phyloP scores from a whole-genome alignment of 1,140 invertebrate genomes.

The Lamellibrachia luymesi region DNA sequence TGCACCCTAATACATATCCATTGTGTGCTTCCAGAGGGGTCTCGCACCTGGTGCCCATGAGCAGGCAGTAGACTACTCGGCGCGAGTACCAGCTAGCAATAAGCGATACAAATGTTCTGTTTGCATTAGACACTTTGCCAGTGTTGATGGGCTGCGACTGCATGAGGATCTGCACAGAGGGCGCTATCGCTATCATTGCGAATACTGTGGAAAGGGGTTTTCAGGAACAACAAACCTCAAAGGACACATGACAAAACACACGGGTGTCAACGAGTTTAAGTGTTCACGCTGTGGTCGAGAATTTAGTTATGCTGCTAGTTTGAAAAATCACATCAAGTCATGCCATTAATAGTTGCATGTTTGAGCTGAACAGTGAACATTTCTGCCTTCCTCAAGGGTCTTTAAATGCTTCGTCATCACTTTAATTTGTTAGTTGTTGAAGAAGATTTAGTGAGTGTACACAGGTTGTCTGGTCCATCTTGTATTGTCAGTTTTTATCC shows the following conservation, averaged over 20 bases:
- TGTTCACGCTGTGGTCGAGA: constrained; percentile 69
- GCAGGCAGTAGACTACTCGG: not conserved
- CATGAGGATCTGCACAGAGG: constrained; percentile 12
- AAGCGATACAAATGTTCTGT: not conserved
- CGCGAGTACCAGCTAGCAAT: not conserved
- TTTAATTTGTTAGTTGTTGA: too few species aligned
- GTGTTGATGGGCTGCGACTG: constrained; percentile 53
- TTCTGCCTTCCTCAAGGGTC: too few species aligned
- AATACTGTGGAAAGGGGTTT: constrained; percentile 20
- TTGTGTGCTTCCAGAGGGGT: not conserved
- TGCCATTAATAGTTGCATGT: not conserved
- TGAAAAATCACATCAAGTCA: not conserved
- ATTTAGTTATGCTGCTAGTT: constrained; percentile 60
- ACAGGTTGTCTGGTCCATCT: too few species aligned
- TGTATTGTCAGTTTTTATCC: too few species aligned
- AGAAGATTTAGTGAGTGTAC: too few species aligned
- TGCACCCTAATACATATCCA: not conserved
- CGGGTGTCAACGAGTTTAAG: constrained; percentile 66
- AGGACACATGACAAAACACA: constrained; percentile 60
- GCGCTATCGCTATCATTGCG: constrained; percentile 18
- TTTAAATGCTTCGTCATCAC: too few species aligned
- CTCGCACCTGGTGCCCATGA: not conserved
- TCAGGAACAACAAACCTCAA: constrained; percentile 6
- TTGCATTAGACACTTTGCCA: constrained; percentile 55
- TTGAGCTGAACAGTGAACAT: too few species aligned